Evolutionary conservation across 2,797 vertebrate genomes (phyloP), one percentile per base, ranked within the genome.

Genomic region (Phalanger gymnotis): DNA sequence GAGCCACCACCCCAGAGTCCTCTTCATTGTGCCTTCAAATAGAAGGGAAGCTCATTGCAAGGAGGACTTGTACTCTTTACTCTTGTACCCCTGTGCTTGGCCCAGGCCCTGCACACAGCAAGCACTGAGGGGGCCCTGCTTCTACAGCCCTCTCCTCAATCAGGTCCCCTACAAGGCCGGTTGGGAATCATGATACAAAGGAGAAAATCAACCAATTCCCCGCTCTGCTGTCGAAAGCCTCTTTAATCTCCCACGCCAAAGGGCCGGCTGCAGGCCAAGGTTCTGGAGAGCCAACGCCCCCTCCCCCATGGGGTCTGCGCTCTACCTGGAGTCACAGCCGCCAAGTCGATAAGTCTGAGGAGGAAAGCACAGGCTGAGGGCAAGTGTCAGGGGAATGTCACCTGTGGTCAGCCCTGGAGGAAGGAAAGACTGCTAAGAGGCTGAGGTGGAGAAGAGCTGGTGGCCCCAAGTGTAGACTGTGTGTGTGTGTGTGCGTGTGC

Each of bases 171-270:
- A 52, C 96, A 93, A 61, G n/a, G 89, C 30, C 28, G 58, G 54
- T 66, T 90, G 27, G 28, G 28, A 73, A 73, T 40, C 66, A 7
- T 0, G 10, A 19, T 2, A 6, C 34, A 40, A 73, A 73, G 2
- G 6, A 40, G 11, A 66, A 14, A 66, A 66, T 66, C 93, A 95
- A 58, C 61, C 34, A 66, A 5, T n/a, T 19, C 1, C 73, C 91
- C 31, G 34, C 91, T 91, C 94, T 61, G 73, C 31, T 92, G 90
- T 87, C 90, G 81, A 94, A 93, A 5, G 91, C 89, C 93, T 95
- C 89, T 94, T 96, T 61, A 96, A 96, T 95, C 96, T 5, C 58
- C 58, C 34, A 10, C 4, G 0, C 31, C 2, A 14, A n/a, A 66
- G 61, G 61, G 14, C 5, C 61, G 16, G 34, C 34, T 0, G 34